Base-by-base conservation (phyloP, 2,113 vertebrate species). In the Balaenoptera acutorostrata region DNA sequence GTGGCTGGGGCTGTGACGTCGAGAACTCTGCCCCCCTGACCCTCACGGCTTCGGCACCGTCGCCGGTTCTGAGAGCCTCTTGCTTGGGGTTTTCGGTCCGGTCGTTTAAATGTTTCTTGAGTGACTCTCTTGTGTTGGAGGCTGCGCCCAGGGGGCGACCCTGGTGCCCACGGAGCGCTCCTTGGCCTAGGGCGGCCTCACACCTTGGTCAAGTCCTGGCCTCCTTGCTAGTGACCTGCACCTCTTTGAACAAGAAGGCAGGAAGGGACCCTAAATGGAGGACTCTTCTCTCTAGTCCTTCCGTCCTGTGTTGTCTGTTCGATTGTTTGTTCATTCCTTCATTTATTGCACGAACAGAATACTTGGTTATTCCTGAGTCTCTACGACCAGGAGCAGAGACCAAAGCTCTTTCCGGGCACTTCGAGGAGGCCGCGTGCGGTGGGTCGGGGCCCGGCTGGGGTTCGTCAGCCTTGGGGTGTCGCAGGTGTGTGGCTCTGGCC, bases 101-200 rank as follows among this genome's bases (percentile, higher is more conserved):
- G 13, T 31, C 5, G 39, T 66, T 29, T 21, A 27, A 11, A 2
- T 63, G 94, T 93, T 89, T 91, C 94, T 90, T 90, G 78, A 92
- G 88, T 25, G 93, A 90, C 85, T 98, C 97, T 98, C 96, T 98
- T 96, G 95, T 85, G 89, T 95, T 95, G 93, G 93, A 97, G 90
- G 93, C 68, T 27, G 2, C 12, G 0, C 5, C 20, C 4, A 0
- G 33, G n/a, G 17, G 31, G n/a, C 10, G 20, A 14, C 39, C 52
- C 63, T 41, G 6, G 27, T 85, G 57, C 27, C 81, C 29, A 25
- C 46, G 3, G 0, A 13, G 71, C 41, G 11, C 18, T 2, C 44
- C 31, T 69, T 12, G 6, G 21, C 4, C 88, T 44, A 21, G 71
- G 46, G 59, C 57, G 33, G 10, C 12, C 14, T 39, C 80, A 33